A percentile compares a stretch with the other conserved stretches of the same genome.
Evolutionary conservation across 1,140 invertebrate species (phyloP).

Genomic region (Varroa destructor): DNA sequence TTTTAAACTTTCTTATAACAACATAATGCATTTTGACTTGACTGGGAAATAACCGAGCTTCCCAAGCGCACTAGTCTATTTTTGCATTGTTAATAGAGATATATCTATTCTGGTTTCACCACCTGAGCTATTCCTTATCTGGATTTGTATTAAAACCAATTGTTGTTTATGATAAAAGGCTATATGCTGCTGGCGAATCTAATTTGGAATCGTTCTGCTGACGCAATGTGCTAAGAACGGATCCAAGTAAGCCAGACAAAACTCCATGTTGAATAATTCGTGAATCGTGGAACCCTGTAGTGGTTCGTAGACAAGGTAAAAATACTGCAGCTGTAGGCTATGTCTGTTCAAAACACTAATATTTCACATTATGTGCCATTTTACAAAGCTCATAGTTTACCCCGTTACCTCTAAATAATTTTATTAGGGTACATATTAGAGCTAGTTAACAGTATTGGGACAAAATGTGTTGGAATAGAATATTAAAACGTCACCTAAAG

Average conservation of each 20-base stretch:
- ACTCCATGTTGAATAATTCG: conserved; percentile 49
- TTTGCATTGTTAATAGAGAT: conserved; percentile 36
- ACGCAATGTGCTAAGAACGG: conserved; percentile 46
- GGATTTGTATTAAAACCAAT: background rate
- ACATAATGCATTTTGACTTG: too few species aligned
- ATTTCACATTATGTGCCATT: too few species aligned
- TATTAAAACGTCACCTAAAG: too few species aligned
- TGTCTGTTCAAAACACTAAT: too few species aligned
- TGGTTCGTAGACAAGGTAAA: background rate
- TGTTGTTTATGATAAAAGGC: background rate
- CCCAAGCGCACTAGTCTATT: conserved; percentile 37
- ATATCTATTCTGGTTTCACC: background rate
- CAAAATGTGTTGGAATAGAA: too few species aligned
- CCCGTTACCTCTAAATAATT: too few species aligned
- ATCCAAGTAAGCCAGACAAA: conserved; percentile 50
- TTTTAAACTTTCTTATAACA: too few species aligned
- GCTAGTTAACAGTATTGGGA: too few species aligned
- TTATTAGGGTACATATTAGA: too few species aligned
- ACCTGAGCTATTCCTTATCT: background rate
- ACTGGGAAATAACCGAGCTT: background rate
- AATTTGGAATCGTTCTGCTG: conserved; percentile 42
- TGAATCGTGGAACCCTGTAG: conserved; percentile 44
- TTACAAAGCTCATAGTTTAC: too few species aligned
- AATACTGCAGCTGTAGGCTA: too few species aligned
- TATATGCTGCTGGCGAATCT: conserved; percentile 37